phyloP scores from a whole-genome alignment of 2,888 invertebrate genomes.

The Drosophila nigricruria region DNA sequence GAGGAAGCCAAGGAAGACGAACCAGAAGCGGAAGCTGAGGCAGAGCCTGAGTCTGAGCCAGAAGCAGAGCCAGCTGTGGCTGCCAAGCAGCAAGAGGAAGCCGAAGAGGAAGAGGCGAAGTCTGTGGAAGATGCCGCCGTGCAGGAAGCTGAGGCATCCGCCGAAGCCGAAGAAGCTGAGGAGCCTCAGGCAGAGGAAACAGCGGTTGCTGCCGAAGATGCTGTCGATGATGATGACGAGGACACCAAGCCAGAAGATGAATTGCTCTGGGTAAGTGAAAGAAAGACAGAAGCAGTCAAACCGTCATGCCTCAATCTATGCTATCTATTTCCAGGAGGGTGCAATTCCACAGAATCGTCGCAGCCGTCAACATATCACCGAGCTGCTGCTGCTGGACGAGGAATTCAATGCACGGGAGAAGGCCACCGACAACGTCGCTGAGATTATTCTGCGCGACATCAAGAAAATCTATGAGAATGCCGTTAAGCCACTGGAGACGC shows the following conservation, averaged over 20 bases:
- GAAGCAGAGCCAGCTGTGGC: conserved; percentile 9
- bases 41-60: background rate
- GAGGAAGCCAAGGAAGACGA: conserved; percentile 13
- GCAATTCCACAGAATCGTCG: conserved; percentile 92
- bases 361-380: conserved; percentile 92
- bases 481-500: conserved; percentile 94
- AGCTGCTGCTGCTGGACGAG: conserved; percentile 92
- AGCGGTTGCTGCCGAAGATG: conserved; percentile 42
- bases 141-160: conserved; percentile 64
- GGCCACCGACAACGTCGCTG: conserved; percentile 90
- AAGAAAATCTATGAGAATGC: conserved; percentile 94
- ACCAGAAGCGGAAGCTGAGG: conserved; percentile 3
- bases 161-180: conserved; percentile 53
- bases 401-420: conserved; percentile 90
- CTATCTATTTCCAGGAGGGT: conserved; percentile 86
- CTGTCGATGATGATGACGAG: conserved; percentile 77
- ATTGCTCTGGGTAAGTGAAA: conserved; percentile 87
- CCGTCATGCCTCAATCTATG: rapidly evolving
- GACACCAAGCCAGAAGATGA: conserved; percentile 88
- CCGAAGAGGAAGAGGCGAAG: conserved; percentile 58
- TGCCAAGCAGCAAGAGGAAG: conserved; percentile 19
- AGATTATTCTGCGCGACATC: conserved; percentile 92
- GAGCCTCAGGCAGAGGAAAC: conserved; percentile 72
- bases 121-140: conserved; percentile 45
- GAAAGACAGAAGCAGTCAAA: rapidly evolving